Evolutionary conservation across 2,113 vertebrate genomes (phyloP).

Genomic region (Ailurus styani): DNA sequence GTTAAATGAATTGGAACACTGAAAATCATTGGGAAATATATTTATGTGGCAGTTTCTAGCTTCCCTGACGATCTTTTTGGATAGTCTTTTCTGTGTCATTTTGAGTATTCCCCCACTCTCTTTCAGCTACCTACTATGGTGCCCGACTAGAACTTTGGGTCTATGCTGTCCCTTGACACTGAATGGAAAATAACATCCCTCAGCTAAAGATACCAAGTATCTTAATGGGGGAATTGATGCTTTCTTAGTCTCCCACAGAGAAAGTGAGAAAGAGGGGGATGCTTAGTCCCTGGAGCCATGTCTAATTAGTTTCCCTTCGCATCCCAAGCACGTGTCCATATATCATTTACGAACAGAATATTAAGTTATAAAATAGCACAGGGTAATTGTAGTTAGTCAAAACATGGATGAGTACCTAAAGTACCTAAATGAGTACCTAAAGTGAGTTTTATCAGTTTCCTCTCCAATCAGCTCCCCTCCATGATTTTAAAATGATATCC

Average conservation of each 20-base stretch:
- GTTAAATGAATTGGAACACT: constrained; percentile 19
- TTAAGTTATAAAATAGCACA: background rate
- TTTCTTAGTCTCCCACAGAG: background rate
- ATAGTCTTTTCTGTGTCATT: background rate
- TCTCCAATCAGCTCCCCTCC: background rate
- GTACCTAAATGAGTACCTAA: background rate
- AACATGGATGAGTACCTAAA: background rate
- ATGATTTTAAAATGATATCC: background rate
- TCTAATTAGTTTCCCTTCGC: background rate
- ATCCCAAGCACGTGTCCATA: background rate
- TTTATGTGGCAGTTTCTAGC: background rate
- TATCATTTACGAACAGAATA: background rate
- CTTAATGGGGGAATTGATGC: background rate
- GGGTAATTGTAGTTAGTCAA: background rate
- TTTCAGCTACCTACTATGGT: background rate
- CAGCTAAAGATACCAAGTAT: background rate
- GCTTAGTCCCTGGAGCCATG: background rate
- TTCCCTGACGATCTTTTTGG: background rate
- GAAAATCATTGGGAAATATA: background rate
- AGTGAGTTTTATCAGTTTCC: background rate
- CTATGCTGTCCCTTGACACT: background rate
- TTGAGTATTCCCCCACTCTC: background rate
- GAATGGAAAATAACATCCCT: background rate
- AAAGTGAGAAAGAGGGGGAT: background rate
- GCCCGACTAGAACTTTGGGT: background rate